These are phyloP conservation scores for Anguilla rostrata DNA, from an alignment of 2,113 vertebrate genomes.

Conservation along the genomic window DNA sequence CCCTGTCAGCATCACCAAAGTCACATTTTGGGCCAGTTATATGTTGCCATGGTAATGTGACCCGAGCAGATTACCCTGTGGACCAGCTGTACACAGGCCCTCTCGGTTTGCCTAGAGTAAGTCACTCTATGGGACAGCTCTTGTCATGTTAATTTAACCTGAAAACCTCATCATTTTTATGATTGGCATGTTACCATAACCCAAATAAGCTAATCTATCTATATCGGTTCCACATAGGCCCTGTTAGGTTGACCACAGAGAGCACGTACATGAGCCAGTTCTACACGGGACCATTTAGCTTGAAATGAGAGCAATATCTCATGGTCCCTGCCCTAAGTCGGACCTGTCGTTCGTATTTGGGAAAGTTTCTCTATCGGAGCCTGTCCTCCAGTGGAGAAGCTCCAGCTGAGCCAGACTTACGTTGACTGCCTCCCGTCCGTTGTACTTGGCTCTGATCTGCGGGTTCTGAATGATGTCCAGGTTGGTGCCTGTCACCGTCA, in stretches of 20 bases:
- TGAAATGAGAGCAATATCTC: not conserved
- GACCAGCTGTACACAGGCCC: not conserved
- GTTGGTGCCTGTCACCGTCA: constrained; percentile 91
- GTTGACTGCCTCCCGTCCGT: constrained; percentile 86
- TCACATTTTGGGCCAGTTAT: not conserved
- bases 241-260: not conserved
- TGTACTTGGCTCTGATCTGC: constrained; percentile 93
- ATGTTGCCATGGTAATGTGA: not conserved
- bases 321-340: not conserved
- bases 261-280: not conserved
- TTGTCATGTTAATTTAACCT: not conserved
- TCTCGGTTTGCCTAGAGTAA: not conserved
- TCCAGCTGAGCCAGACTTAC: constrained; percentile 71
- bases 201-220: not conserved
- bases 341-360: not conserved
- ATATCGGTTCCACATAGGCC: not conserved
- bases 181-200: not conserved
- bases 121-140: not conserved
- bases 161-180: not conserved
- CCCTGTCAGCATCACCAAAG: not conserved
- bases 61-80: not conserved
- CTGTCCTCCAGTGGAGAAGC: not conserved
- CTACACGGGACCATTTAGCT: not conserved
- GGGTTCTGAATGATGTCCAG: constrained; percentile 96
- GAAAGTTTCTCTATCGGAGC: not conserved